Evolutionary conservation across 2,113 vertebrate species (phyloP).

Genomic region (Callipepla californica): DNA sequence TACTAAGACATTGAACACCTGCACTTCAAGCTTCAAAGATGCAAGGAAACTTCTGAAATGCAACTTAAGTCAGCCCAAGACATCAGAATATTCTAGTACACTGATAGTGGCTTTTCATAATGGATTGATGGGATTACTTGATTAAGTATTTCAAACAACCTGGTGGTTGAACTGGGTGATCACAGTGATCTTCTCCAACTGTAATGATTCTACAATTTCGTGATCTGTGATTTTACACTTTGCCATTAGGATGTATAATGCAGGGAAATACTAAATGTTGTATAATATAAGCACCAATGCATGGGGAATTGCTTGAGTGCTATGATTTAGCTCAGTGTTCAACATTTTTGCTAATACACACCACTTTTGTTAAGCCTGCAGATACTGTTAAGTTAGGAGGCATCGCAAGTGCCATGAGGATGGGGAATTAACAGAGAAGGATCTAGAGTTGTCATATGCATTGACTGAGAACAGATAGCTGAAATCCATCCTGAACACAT

Average conservation of each 20-base stretch:
- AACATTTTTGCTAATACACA: conserved; percentile 2
- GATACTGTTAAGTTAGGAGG: conserved; percentile 34
- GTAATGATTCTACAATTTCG: no score
- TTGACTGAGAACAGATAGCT: neutral
- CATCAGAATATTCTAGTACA: neutral
- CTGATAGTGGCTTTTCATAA: neutral
- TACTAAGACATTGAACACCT: conserved; percentile 20
- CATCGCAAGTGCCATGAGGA: neutral
- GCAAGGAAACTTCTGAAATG: neutral
- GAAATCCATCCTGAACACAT: neutral
- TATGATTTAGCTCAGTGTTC: neutral
- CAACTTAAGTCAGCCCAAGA: neutral
- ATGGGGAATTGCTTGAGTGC: neutral
- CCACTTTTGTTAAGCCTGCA: neutral
- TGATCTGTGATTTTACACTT: neutral
- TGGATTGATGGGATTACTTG: no score
- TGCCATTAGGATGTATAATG: neutral
- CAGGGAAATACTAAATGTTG: neutral
- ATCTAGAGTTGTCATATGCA: neutral
- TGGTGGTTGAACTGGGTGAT: no score
- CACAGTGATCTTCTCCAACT: no score
- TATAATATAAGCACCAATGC: neutral
- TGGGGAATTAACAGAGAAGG: neutral
- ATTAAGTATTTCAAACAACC: no score
- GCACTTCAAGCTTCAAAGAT: conserved; percentile 17